Conservation (phyloP, 2,888 invertebrate species). For the Dendrolimus pini region DNA sequence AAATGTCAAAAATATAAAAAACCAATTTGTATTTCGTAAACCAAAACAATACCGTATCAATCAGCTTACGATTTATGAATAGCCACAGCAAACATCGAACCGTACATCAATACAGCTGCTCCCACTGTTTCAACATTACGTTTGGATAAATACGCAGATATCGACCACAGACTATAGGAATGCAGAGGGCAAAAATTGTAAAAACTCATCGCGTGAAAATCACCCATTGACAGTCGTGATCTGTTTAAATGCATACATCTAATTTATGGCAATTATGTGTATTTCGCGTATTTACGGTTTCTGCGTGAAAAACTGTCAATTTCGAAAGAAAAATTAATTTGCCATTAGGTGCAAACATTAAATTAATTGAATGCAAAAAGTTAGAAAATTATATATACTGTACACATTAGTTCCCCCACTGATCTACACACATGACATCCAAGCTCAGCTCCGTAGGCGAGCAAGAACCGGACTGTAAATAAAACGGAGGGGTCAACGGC, state of each 20-base stretch:
- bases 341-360: too few relatives aligned
- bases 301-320: too few relatives aligned
- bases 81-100: constrained; percentile 17
- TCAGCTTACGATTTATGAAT: constrained; percentile 20
- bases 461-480: constrained; percentile 48
- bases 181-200: too few relatives aligned
- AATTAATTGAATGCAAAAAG: too few relatives aligned
- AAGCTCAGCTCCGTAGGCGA: constrained; percentile 19
- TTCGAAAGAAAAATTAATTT: too few relatives aligned
- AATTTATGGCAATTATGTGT: too few relatives aligned
- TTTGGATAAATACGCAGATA: constrained; percentile 26
- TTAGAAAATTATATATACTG: too few relatives aligned
- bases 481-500: constrained; percentile 53
- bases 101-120: constrained; percentile 33
- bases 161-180: constrained; percentile 7
- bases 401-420: neutral
- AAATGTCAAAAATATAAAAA: neutral
- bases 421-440: neutral
- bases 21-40: constrained; percentile 9
- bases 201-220: too few relatives aligned
- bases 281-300: too few relatives aligned
- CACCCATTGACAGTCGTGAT: too few relatives aligned
- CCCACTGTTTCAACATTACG: constrained; percentile 30
- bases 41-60: constrained; percentile 13
- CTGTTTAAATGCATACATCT: too few relatives aligned